Evolutionary conservation across 2,888 invertebrate species (phyloP), one percentile per base, ranked within the genome.

Genomic region (Metellina segmentata): DNA sequence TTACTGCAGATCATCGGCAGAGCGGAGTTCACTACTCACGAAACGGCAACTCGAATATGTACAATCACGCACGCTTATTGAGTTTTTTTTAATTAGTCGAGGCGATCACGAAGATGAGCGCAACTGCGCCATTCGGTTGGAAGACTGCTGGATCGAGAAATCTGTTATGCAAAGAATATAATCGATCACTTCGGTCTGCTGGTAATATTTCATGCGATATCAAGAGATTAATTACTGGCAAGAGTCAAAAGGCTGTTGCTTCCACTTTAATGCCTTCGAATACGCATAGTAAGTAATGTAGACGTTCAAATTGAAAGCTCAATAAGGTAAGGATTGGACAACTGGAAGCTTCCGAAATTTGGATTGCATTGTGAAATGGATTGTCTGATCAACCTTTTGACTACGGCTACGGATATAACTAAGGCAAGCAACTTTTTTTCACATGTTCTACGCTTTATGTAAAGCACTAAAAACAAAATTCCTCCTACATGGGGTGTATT

Each of bases 81-180:
- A 87, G 51, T 87, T 87, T 79, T 87, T 61, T 51, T 81, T 87
- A 87, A 87, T 87, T 87, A 81, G 79, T 53, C 7, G 34, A 53
- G 77, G 75, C 69, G 72, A 61, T 85, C 85, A 85, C 85, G 85
- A 74, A 72, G 74, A 72, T 19, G 82, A 70, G 52, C 72, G 51
- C 48, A 61, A 81, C 70, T 78, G 4, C 72, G 72, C 72, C 19
- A 72, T 20, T 11, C 61, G 20, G 61, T 61, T 20, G 79, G n/a
- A 53, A 16, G 9, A 61, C 13, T 61, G 11, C 16, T 61, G 13
- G 61, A 61, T 11, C 5, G 61, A 61, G 61, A 61, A 34, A 61
- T 61, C 61, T 61, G 61, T 61, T 61, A 61, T 61, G 61, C 61
- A 61, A 61, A 61, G 61, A 61, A 61, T 61, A 16, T 11, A 61